Base-by-base conservation (phyloP, 1,140 invertebrate species). In the Orussus abietinus region DNA sequence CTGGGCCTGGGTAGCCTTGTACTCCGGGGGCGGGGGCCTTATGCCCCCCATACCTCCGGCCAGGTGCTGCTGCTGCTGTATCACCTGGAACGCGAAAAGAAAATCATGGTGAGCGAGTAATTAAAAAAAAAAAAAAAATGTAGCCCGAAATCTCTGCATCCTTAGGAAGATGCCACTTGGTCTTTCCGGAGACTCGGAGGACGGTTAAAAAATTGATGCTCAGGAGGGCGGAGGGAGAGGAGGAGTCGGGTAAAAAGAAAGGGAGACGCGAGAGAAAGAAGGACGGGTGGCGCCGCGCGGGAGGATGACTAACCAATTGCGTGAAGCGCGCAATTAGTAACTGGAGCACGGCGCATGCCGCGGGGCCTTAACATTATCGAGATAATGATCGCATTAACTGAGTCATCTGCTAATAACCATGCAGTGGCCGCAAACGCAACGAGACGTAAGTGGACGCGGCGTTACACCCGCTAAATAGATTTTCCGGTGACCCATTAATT, bases 21-120 rank as follows among this genome's bases (percentile, higher is more conserved):
- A 86, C 60, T 87, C 84, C 2, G 84, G 85, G 17, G 84, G 85
- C 13, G 85, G 85, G 10, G 84, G 84, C 31, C 84, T 73, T 5
- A 72, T 64, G 12, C 66, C 59, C 15, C 62, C 66, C 44, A 67
- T 69, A 34, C 62, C 63, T 39, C 66, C 64, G 3, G 68, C 60
- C 67, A 77, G 75, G 43, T 74, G 74, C 45, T 77, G 71, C 38
- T 73, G 66, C 26, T 73, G 71, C 40, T 64, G 59, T 49, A 69
- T 65, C 64, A 76, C 72, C 72, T 78, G 63, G 17, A 48, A 40
- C 44, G 36, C 42, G 35, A 19, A 42, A 40, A 44, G 12, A 20
- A 18, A 43, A 18, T n/a, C n/a, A n/a, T n/a, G n/a, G n/a, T n/a
- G n/a, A n/a, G n/a, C n/a, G n/a, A n/a, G n/a, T n/a, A n/a, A n/a